A percentile compares a stretch with the other conserved stretches of the same genome.
phyloP scores from a whole-genome alignment of 2,888 invertebrate species.

The Cantharis nigra region DNA sequence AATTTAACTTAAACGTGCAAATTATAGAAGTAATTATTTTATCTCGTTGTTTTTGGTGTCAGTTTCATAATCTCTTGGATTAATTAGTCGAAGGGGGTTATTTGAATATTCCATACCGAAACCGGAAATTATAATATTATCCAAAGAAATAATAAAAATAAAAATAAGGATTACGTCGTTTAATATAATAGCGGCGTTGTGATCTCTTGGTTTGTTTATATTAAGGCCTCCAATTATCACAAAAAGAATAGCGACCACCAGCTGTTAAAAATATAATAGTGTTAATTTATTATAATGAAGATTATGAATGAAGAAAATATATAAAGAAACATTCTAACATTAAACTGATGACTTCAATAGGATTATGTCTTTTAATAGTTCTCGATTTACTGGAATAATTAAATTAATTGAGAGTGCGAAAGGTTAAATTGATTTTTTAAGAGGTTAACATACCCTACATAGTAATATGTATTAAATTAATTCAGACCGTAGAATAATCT shows the following conservation, averaged over 20 bases:
- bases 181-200: conserved; percentile 74
- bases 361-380: background rate
- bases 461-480: background rate
- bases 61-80: background rate
- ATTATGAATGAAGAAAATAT: no score
- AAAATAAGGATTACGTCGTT: conserved; percentile 82
- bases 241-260: conserved; percentile 80
- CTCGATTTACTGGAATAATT: background rate
- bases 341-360: background rate
- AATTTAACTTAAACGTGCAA: background rate
- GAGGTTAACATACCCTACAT: background rate
- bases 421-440: background rate
- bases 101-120: conserved; percentile 83
- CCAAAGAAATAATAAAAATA: conserved; percentile 79
- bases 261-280: conserved; percentile 63
- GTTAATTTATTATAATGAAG: conserved; percentile 11
- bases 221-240: conserved; percentile 82
- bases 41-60: background rate
- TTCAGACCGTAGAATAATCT: background rate
- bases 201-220: conserved; percentile 76
- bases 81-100: conserved; percentile 61
- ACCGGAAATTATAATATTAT: conserved; percentile 81
- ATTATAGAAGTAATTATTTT: background rate
- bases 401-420: background rate
- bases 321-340: background rate